Evolutionary conservation across 2,888 invertebrate genomes (phyloP), one percentile per base, ranked within the genome.

Genomic region (Leptinotarsa peninsularis): DNA sequence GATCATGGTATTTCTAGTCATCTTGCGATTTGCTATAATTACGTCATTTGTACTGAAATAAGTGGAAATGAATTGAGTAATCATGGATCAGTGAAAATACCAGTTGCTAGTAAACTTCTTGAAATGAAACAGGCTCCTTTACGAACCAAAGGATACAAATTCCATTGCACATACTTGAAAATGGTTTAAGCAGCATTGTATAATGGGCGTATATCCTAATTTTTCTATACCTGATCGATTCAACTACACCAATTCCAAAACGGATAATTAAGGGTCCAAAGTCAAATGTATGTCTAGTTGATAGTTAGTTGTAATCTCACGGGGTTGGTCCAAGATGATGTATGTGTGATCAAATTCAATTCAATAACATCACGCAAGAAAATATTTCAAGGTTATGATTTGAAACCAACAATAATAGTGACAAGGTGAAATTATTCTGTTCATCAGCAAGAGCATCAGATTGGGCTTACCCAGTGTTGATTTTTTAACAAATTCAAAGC

Each of bases 221-320:
- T 70, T 69, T 60, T 70, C 70, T 70, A 58, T 58, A 70, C 58
- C 23, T 54, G 27, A 70, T 70, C 70, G 58, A 70, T 70, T 70
- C 18, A 70, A 76, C 74, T 69, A 74, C 76, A 77, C 74, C 79
- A 75, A 67, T 76, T 81, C 80, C 76, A 72, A 49, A 66, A 74
- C 69, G 73, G 76, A 74, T 74, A 81, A 81, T 81, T 80, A 80
- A 81, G 82, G 82, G 82, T 82, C 82, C 82, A 76, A 76, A 72
- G 49, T 74, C 74, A 67, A 80, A 70, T 80, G 76, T 80, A 76
- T 81, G 80, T 81, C 73, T 81, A 80, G 78, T 33, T 73, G 50
- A 71, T 75, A 90, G 63, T 63, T 15, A 63, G n/a, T 15, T 63
- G 63, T 5, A 63, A 63, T 33, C 63, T 33, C 63, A 63, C 17